Conservation (phyloP, 1,140 invertebrate genomes). For the Nilaparvata lugens region DNA sequence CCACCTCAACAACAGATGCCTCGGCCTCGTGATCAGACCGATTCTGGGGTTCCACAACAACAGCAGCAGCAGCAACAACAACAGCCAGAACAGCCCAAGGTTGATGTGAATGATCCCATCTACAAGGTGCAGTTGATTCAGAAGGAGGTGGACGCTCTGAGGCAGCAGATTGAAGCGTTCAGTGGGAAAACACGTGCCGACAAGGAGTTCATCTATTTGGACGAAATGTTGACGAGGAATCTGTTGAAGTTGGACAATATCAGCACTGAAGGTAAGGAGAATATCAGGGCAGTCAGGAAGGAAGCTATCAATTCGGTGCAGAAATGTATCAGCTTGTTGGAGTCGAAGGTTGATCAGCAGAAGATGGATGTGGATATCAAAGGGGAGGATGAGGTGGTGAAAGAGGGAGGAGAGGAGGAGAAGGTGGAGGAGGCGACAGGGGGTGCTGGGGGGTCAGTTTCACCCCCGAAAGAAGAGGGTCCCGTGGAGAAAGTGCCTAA, state of each 20-base stretch:
- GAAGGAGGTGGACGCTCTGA: conserved; percentile 67
- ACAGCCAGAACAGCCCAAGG: conserved; percentile 24
- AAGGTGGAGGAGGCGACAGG: not conserved
- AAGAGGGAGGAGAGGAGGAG: not conserved
- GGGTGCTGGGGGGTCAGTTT: no score
- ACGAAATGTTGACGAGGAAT: conserved; percentile 91
- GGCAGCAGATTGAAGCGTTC: conserved; percentile 68
- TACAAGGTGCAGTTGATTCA: conserved; percentile 70
- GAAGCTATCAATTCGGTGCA: conserved; percentile 84
- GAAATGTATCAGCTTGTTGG: conserved; percentile 70
- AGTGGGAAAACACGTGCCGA: conserved; percentile 59
- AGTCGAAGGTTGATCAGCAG: conserved; percentile 44
- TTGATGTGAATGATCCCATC: conserved; percentile 54
- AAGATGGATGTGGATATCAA: not conserved
- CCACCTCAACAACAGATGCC: conserved; percentile 24
- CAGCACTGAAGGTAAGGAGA: conserved; percentile 82
- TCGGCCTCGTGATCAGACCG: conserved; percentile 26
- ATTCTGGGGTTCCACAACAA: conserved; percentile 27
- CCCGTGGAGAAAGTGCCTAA: no score
- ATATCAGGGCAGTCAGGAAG: conserved; percentile 74
- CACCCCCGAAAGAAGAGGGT: no score
- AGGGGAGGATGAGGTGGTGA: not conserved
- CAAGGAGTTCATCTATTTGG: conserved; percentile 79
- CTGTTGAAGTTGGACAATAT: conserved; percentile 85
- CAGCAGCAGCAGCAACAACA: conserved; percentile 27